Evolutionary conservation across 2,888 invertebrate genomes (phyloP), one percentile per base, ranked within the genome.

Genomic region (Morinoia aosen): DNA sequence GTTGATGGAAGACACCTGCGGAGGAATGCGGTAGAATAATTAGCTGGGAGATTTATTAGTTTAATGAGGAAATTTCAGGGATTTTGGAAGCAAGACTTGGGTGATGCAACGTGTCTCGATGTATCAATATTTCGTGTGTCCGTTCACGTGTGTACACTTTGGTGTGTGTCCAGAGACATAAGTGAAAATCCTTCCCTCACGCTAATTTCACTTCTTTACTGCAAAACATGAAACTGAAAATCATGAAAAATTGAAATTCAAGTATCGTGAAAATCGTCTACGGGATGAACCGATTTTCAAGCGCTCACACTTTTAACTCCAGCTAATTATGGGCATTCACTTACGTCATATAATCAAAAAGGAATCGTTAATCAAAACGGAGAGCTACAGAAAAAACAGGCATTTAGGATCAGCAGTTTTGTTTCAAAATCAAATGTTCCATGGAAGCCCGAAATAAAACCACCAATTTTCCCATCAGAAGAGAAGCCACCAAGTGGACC

Each of bases 1-100:
- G 98, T 99, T 99, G 97, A 99, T 99, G 97, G 99, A 99, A 96
- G 99, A 99, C 97, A 99, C 99, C 99, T 99, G 98, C 61, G 16
- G 40, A 19, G 33, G 93, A n/a, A 61, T 61, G n/a, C 12, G 25
- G 48, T 48, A 5, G 48, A 48, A 48, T 48, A 48, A 48, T 48
- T 48, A 48, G 48, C 48, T 4, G 7, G 16, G 64, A 7, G 7
- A 64, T 25, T 64, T 64, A 64, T 64, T 25, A 16, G 64, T 64
- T 64, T 64, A 64, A 64, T 64, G 16, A 48, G 2, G 48, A 48
- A 48, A 48, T 48, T 48, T 5, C 48, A 4, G 48, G 48, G 48
- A 48, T 48, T 48, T 48, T 48, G 48, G 5, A 48, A 48, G 48
- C 5, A 48, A 4, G 48, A 48, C 2, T 48, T 48, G 48, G 48